Percentiles rank a stretch among this genome's conserved stretches.
Conservation (phyloP, 2,888 invertebrate genomes). For the Pristionchus japonicus region DNA sequence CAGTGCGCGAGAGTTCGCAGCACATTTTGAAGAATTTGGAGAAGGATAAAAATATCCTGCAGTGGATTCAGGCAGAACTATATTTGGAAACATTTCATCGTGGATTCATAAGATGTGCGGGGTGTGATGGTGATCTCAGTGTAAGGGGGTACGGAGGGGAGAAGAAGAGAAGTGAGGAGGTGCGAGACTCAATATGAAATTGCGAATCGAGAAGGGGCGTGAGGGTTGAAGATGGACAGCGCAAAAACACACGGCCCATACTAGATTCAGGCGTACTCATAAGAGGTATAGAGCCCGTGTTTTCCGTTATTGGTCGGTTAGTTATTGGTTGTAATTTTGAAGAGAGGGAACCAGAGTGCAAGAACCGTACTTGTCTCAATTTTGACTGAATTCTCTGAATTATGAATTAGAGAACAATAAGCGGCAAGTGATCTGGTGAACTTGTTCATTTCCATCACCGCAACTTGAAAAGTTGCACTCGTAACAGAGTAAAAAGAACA, state of each 20-base stretch:
- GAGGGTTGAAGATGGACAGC: not conserved
- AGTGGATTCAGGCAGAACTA: no score
- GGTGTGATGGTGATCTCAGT: not conserved
- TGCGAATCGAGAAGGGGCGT: constrained; percentile 19
- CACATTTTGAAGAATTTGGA: not conserved
- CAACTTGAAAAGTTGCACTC: not conserved
- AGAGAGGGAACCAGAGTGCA: not conserved
- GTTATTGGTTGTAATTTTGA: not conserved
- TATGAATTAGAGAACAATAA: not conserved
- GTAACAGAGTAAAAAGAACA: not conserved
- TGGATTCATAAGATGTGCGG: not conserved
- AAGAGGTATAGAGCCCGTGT: not conserved
- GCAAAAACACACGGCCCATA: constrained; percentile 22
- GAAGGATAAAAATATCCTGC: not conserved
- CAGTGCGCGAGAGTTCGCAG: no score
- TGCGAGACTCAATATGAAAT: constrained; percentile 25
- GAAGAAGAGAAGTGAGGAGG: not conserved
- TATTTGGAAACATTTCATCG: not conserved
- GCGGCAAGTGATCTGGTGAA: not conserved
- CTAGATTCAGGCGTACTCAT: constrained; percentile 27
- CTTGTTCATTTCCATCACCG: not conserved
- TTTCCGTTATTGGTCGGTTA: not conserved
- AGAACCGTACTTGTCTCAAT: not conserved
- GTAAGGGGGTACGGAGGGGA: not conserved
- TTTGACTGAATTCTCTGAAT: not conserved